Evolutionary conservation across 2,113 vertebrate species (phyloP).

Genomic region (Melanerpes aurifrons): DNA sequence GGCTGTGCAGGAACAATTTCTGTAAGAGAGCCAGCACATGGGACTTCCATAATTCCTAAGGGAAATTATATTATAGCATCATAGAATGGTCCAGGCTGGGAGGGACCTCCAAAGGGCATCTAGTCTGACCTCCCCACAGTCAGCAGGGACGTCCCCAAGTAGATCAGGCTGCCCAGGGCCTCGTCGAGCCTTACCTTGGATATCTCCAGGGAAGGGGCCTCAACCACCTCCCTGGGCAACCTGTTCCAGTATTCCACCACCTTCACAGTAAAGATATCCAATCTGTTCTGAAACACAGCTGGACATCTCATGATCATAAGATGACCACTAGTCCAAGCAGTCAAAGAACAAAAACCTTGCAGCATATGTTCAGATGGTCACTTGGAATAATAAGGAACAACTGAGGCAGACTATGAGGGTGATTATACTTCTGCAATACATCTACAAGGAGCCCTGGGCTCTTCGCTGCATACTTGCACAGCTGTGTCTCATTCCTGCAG

Average conservation of each 20-base stretch:
- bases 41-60: neutral
- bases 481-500: neutral
- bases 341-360: neutral
- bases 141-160: too few relatives aligned
- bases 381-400: neutral
- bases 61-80: neutral
- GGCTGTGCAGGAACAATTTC: neutral
- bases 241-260: too few relatives aligned
- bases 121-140: too few relatives aligned
- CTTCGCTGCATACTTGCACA: neutral
- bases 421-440: neutral
- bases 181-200: too few relatives aligned
- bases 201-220: too few relatives aligned
- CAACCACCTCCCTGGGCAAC: too few relatives aligned
- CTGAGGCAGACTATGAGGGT: neutral
- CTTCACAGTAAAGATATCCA: too few relatives aligned
- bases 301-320: neutral
- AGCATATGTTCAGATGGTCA: neutral
- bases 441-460: neutral
- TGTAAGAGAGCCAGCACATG: neutral
- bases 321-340: neutral
- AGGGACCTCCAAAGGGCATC: too few relatives aligned
- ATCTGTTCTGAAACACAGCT: neutral
- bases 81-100: too few relatives aligned
- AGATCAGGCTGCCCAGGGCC: too few relatives aligned